A percentile compares a stretch with the other conserved stretches of the same genome.
Conservation (phyloP, 1,140 invertebrate species). For the Euglossa dilemma region DNA sequence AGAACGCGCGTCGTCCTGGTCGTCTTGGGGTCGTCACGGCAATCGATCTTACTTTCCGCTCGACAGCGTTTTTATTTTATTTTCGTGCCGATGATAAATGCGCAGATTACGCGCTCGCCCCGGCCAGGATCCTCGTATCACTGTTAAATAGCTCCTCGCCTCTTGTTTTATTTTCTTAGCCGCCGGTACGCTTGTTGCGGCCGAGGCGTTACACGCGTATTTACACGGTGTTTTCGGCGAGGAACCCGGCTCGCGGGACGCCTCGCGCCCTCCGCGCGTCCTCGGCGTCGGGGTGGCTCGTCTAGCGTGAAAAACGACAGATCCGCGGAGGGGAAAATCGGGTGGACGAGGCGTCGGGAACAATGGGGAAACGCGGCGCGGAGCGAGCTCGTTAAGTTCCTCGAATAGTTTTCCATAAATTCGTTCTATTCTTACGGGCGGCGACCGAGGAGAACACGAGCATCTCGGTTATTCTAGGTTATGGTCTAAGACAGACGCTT, state of each 20-base stretch:
- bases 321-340: background rate
- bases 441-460: conserved; percentile 18
- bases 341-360: background rate
- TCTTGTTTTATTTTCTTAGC: conserved; percentile 11
- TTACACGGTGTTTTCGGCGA: background rate
- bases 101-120: conserved; percentile 8
- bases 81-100: conserved; percentile 52
- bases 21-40: conserved; percentile 18
- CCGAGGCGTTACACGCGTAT: background rate
- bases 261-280: too few species aligned
- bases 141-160: background rate
- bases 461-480: conserved; percentile 52
- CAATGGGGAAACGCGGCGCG: background rate
- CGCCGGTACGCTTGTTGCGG: background rate
- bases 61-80: conserved; percentile 47
- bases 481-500: conserved; percentile 54
- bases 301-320: background rate
- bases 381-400: background rate
- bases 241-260: background rate
- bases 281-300: background rate
- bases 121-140: background rate
- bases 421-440: conserved; percentile 24
- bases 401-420: conserved; percentile 28
- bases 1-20: conserved; percentile 8
- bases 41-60: conserved; percentile 50